Conservation (phyloP, 2,888 invertebrate species). For the Panopea generosa region DNA sequence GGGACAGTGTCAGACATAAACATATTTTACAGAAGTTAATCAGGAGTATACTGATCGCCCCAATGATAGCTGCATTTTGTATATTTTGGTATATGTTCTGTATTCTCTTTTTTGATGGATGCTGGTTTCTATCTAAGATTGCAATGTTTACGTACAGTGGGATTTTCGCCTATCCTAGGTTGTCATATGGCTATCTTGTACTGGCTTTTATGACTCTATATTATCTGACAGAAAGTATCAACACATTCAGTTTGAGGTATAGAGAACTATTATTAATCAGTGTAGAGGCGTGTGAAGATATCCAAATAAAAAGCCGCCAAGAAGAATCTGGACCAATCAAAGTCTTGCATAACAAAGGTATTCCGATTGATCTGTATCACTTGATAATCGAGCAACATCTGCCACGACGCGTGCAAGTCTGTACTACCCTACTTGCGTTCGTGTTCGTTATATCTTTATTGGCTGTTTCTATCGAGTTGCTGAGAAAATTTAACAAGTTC, state of each 20-base stretch:
- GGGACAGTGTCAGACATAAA: not conserved
- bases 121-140: slow-evolving; percentile 49
- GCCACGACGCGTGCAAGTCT: slow-evolving; percentile 40
- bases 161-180: slow-evolving; percentile 40
- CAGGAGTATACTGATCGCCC: not conserved
- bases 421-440: slow-evolving; percentile 33
- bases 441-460: slow-evolving; percentile 23
- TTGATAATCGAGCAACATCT: slow-evolving; percentile 24
- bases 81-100: slow-evolving; percentile 53
- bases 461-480: slow-evolving; percentile 33
- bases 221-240: slow-evolving; percentile 45
- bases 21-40: not conserved
- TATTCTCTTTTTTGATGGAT: slow-evolving; percentile 45
- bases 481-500: slow-evolving; percentile 43
- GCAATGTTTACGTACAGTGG: slow-evolving; percentile 52
- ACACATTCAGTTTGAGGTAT: slow-evolving; percentile 30
- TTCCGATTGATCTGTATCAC: slow-evolving; percentile 26
- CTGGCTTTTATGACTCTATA: slow-evolving; percentile 43
- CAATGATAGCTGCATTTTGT: slow-evolving; percentile 8
- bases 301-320: not conserved
- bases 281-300: slow-evolving; percentile 26
- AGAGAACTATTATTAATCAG: slow-evolving; percentile 29
- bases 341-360: slow-evolving; percentile 25
- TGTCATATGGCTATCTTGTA: slow-evolving; percentile 52
- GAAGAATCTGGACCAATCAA: not conserved